Percentiles rank a stretch among this genome's conserved stretches.
Conservation (phyloP, 2,113 vertebrate species). For the Asarcornis scutulata region DNA sequence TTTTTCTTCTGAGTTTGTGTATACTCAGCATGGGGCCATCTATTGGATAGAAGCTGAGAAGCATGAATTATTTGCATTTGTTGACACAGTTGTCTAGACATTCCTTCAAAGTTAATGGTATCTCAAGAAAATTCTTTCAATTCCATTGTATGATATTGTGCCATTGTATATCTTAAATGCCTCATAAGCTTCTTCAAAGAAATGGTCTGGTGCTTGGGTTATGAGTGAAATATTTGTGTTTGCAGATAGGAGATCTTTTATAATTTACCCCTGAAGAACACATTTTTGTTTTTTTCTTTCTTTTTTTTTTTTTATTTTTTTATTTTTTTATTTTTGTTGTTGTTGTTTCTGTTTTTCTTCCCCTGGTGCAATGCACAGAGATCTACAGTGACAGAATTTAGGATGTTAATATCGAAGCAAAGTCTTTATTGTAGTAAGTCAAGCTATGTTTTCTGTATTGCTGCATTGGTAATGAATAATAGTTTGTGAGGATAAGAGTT, state of each 20-base stretch:
- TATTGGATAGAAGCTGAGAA: constrained; percentile 69
- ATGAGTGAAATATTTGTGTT: constrained; percentile 64
- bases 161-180: constrained; percentile 72
- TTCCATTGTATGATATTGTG: constrained; percentile 72
- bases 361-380: background rate
- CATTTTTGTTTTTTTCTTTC: background rate
- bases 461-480: background rate
- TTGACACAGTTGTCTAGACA: constrained; percentile 78
- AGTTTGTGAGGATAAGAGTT: constrained; percentile 3
- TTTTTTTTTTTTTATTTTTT: background rate
- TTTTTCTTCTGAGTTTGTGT: constrained; percentile 76
- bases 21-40: constrained; percentile 78
- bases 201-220: constrained; percentile 64
- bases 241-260: constrained; percentile 33
- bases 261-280: constrained; percentile 30
- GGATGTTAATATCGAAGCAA: constrained; percentile 37
- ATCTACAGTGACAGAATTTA: constrained; percentile 20
- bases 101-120: constrained; percentile 78
- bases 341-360: background rate
- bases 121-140: constrained; percentile 69
- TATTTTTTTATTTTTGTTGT: background rate
- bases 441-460: background rate
- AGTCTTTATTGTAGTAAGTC: constrained; percentile 17
- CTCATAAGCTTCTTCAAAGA: constrained; percentile 76
- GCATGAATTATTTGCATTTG: constrained; percentile 75